Evolutionary conservation across 2,113 vertebrate species (phyloP), one percentile per base, ranked within the genome.

Genomic region (Dissostichus mawsoni): DNA sequence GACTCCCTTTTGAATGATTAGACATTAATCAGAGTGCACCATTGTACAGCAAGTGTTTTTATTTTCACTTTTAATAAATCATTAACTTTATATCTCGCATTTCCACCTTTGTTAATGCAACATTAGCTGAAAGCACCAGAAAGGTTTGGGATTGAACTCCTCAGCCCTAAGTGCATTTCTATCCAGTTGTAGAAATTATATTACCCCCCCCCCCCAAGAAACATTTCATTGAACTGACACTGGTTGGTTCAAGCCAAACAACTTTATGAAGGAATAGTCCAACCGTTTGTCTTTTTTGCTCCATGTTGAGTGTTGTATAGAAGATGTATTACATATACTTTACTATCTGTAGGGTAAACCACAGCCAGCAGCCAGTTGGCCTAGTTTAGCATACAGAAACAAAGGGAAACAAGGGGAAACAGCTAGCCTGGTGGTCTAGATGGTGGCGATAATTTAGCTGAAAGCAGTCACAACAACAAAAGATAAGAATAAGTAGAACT

Each of bases 1-100:
- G 69, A 84, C 85, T 91, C 90, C 85, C 55, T 72, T 77, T 71
- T 83, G 87, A 89, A 90, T 90, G 69, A 91, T 91, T 91, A 90
- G 83, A 86, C 86, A 52, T 65, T 25, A 36, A 36, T 70, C n/a
- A 68, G 50, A 62, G 33, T 11, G 58, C 61, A 17, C 50, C 25
- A 23, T 29, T 62, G 73, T 70, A 18, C 45, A 47, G 56, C 48
- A 53, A 18, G 62, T 74, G 44, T 58, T 78, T 68, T 79, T 5
- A 79, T 69, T 74, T 41, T n/a, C 16, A 33, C n/a, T n/a, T 14
- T 48, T 14, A 11, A 79, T 81, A 10, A 86, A 74, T 83, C 29
- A 72, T 85, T 88, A 10, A 81, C 76, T 66, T 11, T 3, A 29
- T 56, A 29, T 56, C 33, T 29, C n/a, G 0, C 29, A 70, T 57